Evolutionary conservation across 2,888 invertebrate genomes (phyloP).

Genomic region (Campopleginae sp.): DNA sequence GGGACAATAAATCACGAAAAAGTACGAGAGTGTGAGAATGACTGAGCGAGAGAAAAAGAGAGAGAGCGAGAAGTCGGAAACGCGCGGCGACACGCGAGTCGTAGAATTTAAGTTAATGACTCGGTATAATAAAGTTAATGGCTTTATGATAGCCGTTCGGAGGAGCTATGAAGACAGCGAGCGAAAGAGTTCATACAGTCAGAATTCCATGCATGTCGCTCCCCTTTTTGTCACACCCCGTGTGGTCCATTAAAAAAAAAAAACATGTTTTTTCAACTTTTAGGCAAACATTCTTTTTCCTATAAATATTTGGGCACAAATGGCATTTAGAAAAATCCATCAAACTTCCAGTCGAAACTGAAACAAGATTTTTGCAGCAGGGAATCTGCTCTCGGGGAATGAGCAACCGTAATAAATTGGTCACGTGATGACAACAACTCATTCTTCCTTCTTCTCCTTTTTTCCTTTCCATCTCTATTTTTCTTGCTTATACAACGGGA

Average conservation of each 20-base stretch:
- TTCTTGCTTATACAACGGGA: conserved; percentile 29
- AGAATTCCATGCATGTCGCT: conserved; percentile 53
- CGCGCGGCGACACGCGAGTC: conserved; percentile 83
- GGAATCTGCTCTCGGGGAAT: conserved; percentile 21
- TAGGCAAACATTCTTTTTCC: background rate
- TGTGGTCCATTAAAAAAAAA: background rate
- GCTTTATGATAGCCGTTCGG: conserved; percentile 82
- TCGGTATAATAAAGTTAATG: conserved; percentile 84
- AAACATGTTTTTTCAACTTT: conserved; percentile 2
- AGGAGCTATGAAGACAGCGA: conserved; percentile 63
- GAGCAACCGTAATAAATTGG: conserved; percentile 27
- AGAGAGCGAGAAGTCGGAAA: conserved; percentile 43
- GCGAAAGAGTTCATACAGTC: conserved; percentile 56
- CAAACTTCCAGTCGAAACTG: conserved; percentile 29
- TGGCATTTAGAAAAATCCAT: background rate
- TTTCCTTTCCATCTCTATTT: conserved; percentile 24
- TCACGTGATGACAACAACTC: conserved; percentile 10
- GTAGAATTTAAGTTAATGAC: conserved; percentile 84
- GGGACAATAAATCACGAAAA: conserved; percentile 79
- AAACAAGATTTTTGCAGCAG: background rate
- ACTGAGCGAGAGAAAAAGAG: conserved; percentile 70
- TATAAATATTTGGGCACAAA: background rate
- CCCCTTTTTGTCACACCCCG: conserved; percentile 9
- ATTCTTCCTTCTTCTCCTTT: conserved; percentile 4
- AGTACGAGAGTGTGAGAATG: conserved; percentile 55